phyloP scores from a whole-genome alignment of 2,888 invertebrate species.

The Microplitis manilae region DNA sequence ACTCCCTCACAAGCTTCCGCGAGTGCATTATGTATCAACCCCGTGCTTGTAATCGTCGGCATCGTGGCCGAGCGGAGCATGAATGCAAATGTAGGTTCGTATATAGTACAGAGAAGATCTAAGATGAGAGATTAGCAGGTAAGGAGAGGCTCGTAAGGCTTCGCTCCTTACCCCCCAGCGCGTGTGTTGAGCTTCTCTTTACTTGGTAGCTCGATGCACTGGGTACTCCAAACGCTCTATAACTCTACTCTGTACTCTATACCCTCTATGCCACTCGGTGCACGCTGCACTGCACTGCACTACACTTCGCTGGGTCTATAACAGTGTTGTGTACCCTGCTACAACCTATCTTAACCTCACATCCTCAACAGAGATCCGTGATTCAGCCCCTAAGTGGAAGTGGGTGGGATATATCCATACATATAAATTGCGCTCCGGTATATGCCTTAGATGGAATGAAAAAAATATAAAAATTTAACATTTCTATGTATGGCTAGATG shows the following conservation, averaged over 20 bases:
- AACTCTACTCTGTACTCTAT: neutral
- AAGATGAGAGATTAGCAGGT: slow-evolving; percentile 66
- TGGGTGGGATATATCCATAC: slow-evolving; percentile 1
- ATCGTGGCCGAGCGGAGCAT: slow-evolving; percentile 37
- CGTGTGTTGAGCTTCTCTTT: slow-evolving; percentile 18
- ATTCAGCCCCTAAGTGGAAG: slow-evolving; percentile 17
- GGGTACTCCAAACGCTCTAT: neutral
- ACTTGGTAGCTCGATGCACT: neutral
- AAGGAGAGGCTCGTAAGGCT: slow-evolving; percentile 56
- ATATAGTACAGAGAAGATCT: slow-evolving; percentile 52
- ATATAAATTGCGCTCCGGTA: neutral
- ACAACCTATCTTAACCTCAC: slow-evolving; percentile 25
- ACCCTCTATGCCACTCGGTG: neutral
- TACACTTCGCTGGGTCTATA: too few species aligned
- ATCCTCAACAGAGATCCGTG: slow-evolving; percentile 16
- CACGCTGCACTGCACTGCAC: too few species aligned
- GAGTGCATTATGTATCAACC: neutral
- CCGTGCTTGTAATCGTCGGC: slow-evolving; percentile 29
- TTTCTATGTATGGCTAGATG: slow-evolving; percentile 25
- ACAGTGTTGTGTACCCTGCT: neutral
- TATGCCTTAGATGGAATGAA: neutral
- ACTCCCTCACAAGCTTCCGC: too few species aligned
- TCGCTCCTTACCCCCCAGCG: slow-evolving; percentile 10
- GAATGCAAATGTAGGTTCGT: slow-evolving; percentile 41
- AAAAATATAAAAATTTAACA: slow-evolving; percentile 19